Percentiles rank a stretch among this genome's conserved stretches.
Evolutionary conservation across 2,888 invertebrate species (phyloP).

Genomic region (Cylloceria caligata): DNA sequence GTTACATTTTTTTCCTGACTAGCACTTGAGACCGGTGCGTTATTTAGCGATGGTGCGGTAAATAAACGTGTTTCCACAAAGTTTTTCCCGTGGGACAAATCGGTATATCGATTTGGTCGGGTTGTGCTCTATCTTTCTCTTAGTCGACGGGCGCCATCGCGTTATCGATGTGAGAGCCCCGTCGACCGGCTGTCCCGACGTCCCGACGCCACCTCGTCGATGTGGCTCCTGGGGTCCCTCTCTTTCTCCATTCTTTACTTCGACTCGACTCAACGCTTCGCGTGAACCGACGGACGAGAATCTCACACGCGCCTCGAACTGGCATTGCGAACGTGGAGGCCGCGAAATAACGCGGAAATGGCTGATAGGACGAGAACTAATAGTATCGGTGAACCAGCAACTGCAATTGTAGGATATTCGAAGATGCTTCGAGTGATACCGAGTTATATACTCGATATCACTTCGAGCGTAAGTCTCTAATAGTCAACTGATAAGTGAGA

Average conservation of each 20-base stretch:
- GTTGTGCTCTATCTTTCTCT: slow-evolving; percentile 36
- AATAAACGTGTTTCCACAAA: slow-evolving; percentile 59
- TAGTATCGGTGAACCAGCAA: not conserved
- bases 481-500: not conserved
- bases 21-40: not conserved
- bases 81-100: slow-evolving; percentile 60
- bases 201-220: slow-evolving; percentile 58
- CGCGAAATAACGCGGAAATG: slow-evolving; percentile 2
- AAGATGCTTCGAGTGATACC: not conserved
- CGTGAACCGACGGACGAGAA: slow-evolving; percentile 16
- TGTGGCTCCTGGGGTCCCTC: slow-evolving; percentile 46
- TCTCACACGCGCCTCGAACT: not conserved
- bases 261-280: not conserved
- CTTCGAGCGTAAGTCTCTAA: not conserved
- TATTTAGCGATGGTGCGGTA: slow-evolving; percentile 47
- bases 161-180: slow-evolving; percentile 70
- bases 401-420: not conserved
- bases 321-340: not conserved
- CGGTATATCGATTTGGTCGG: slow-evolving; percentile 62
- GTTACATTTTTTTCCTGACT: not conserved
- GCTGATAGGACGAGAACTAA: not conserved
- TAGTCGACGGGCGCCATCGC: slow-evolving; percentile 60
- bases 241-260: slow-evolving; percentile 22
- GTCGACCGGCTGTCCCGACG: slow-evolving; percentile 69
- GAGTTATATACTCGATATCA: not conserved